A percentile compares a stretch with the other conserved stretches of the same genome.
Conservation (phyloP, 2,797 vertebrate genomes). For the Acanthurus tractus region DNA sequence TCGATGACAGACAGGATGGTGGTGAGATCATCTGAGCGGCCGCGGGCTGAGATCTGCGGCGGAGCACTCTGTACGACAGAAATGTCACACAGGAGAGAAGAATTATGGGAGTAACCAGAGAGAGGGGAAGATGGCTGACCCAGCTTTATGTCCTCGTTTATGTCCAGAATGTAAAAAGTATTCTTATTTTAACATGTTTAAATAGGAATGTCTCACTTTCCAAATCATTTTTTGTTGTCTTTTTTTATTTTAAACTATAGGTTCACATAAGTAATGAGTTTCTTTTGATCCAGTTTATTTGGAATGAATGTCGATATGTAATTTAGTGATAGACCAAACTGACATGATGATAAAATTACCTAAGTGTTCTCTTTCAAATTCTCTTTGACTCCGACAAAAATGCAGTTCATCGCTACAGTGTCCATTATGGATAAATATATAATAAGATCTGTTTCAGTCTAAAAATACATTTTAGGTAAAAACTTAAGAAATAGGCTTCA, state of each 20-base stretch:
- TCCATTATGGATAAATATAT: neutral
- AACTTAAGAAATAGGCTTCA: too few relatives aligned
- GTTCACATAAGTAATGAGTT: too few relatives aligned
- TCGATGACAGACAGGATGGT: constrained; percentile 84
- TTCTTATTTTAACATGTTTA: too few relatives aligned
- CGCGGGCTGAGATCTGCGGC: constrained; percentile 78
- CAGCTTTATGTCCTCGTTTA: too few relatives aligned
- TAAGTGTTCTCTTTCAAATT: neutral
- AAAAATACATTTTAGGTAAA: neutral
- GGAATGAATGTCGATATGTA: neutral
- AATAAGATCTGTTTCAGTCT: neutral
- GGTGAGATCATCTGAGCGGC: constrained; percentile 85
- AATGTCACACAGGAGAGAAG: constrained; percentile 5
- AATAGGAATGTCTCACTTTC: too few relatives aligned
- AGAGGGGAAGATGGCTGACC: neutral
- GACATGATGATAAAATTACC: neutral
- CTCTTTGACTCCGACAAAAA: neutral
- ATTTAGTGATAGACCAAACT: neutral
- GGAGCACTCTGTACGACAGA: constrained; percentile 83
- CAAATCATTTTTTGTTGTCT: too few relatives aligned
- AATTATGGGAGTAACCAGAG: neutral
- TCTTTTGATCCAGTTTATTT: too few relatives aligned
- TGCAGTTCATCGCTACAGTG: neutral
- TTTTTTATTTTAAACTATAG: too few relatives aligned
- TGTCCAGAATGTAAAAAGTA: too few relatives aligned